These are phyloP conservation scores for Zhuqinia jingwanae DNA, from an alignment of 2,888 invertebrate species.

Conservation along the genomic window DNA sequence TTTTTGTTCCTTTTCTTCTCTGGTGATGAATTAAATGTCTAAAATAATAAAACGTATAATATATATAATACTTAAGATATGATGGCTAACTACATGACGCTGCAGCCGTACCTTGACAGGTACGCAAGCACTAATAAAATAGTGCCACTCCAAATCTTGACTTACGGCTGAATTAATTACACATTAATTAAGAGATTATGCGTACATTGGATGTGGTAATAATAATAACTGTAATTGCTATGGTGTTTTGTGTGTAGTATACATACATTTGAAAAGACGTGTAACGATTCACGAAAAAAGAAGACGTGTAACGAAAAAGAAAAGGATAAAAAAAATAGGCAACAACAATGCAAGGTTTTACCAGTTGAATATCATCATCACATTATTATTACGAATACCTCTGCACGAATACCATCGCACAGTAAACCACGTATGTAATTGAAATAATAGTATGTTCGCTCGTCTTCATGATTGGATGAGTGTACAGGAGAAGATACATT, in stretches of 20 bases:
- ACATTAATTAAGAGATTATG: slow-evolving; percentile 79
- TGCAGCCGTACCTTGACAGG: slow-evolving; percentile 50
- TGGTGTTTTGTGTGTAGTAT: too few relatives aligned
- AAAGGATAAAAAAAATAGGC: slow-evolving; percentile 9
- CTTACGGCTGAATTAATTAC: slow-evolving; percentile 79
- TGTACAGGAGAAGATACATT: not conserved
- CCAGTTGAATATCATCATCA: too few relatives aligned
- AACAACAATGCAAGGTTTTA: slow-evolving; percentile 18
- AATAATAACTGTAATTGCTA: slow-evolving; percentile 62
- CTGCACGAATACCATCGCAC: too few relatives aligned
- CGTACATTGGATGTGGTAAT: slow-evolving; percentile 62
- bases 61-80: slow-evolving; percentile 41
- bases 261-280: not conserved
- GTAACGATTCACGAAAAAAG: slow-evolving; percentile 17
- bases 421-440: too few relatives aligned
- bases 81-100: slow-evolving; percentile 37
- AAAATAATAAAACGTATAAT: slow-evolving; percentile 25
- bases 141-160: slow-evolving; percentile 78
- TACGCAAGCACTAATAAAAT: slow-evolving; percentile 60
- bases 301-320: slow-evolving; percentile 26
- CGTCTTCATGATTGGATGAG: not conserved
- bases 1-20: slow-evolving; percentile 7
- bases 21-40: slow-evolving; percentile 29
- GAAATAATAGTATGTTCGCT: too few relatives aligned
- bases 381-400: too few relatives aligned